These are phyloP conservation scores for Tuberolachnus salignus DNA, from an alignment of 2,888 invertebrate genomes.

Conservation along the genomic window DNA sequence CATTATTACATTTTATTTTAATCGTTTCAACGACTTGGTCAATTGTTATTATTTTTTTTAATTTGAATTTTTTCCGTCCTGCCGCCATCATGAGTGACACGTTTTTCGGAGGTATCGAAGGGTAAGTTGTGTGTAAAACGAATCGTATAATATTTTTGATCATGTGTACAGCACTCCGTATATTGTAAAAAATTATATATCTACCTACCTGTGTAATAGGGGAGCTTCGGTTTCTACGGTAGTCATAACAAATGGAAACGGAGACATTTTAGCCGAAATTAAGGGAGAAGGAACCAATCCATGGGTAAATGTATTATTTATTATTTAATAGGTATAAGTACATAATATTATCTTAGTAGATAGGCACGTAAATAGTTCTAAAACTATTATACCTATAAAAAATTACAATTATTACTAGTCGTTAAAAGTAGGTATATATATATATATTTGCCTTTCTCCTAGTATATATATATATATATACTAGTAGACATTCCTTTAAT, in stretches of 20 bases:
- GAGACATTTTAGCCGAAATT: conserved; percentile 71
- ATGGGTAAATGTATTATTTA: conserved; percentile 66
- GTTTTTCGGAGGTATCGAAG: conserved; percentile 61
- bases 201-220: conserved; percentile 65
- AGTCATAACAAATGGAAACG: conserved; percentile 75
- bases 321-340: not conserved
- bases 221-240: conserved; percentile 85
- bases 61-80: not conserved
- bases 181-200: not conserved
- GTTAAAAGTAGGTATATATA: too few relatives aligned
- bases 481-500: too few relatives aligned
- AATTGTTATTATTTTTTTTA: not conserved
- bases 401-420: too few relatives aligned
- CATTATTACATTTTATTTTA: too few relatives aligned
- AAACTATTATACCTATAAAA: too few relatives aligned
- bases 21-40: not conserved
- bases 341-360: too few relatives aligned
- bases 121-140: conserved; percentile 61
- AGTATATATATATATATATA: too few relatives aligned
- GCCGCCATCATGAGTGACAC: conserved; percentile 56
- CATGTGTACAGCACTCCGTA: not conserved
- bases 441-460: too few relatives aligned
- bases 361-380: too few relatives aligned
- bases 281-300: conserved; percentile 81
- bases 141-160: conserved; percentile 6